These are phyloP conservation scores for Eilema depressum DNA, from an alignment of 2,888 invertebrate species.

Conservation along the genomic window DNA sequence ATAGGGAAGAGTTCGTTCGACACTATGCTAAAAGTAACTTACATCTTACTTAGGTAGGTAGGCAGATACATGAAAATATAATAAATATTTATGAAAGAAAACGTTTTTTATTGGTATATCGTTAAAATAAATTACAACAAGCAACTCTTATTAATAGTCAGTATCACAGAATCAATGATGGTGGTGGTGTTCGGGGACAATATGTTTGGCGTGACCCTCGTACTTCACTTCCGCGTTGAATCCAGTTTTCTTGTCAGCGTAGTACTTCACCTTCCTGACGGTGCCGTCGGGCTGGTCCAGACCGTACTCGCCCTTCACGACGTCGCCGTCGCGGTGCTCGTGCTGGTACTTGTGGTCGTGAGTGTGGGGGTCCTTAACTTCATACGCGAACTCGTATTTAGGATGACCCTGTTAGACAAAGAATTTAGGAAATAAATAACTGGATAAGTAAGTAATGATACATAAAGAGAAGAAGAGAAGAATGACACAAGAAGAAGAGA, in stretches of 20 bases:
- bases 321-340: constrained; percentile 85
- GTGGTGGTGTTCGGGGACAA: constrained; percentile 32
- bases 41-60: too few relatives aligned
- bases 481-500: too few relatives aligned
- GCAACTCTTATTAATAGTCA: background rate
- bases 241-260: constrained; percentile 43
- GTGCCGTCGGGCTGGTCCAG: constrained; percentile 77
- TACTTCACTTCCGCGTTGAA: constrained; percentile 27
- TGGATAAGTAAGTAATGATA: background rate
- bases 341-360: constrained; percentile 85
- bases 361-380: constrained; percentile 82
- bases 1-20: too few relatives aligned
- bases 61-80: too few relatives aligned
- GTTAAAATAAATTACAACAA: background rate
- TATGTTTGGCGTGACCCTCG: constrained; percentile 38
- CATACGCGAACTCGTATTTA: constrained; percentile 83
- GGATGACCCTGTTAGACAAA: constrained; percentile 67
- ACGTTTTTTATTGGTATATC: background rate
- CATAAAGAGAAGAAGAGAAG: too few relatives aligned
- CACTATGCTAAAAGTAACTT: too few relatives aligned
- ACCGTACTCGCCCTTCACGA: constrained; percentile 85
- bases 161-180: constrained; percentile 20
- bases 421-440: background rate
- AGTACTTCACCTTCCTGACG: constrained; percentile 56
- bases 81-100: too few relatives aligned